Percentiles rank a stretch among this genome's conserved stretches.
Evolutionary conservation across 2,888 invertebrate genomes (phyloP).

Genomic region (Chymomyza caudatula): DNA sequence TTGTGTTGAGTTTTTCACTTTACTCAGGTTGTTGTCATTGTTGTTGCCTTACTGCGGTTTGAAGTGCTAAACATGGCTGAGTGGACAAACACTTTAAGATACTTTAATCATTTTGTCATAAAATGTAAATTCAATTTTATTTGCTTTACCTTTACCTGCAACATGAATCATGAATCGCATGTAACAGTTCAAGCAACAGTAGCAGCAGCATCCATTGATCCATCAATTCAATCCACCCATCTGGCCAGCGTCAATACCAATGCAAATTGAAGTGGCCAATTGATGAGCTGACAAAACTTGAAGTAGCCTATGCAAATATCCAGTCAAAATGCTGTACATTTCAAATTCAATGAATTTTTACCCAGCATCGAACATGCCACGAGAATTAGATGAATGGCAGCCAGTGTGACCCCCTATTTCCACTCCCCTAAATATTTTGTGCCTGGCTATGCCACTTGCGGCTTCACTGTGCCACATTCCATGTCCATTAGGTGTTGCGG

Average conservation of each 20-base stretch:
- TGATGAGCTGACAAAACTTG: conserved; percentile 26
- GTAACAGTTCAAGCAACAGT: conserved; percentile 7
- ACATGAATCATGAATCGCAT: conserved; percentile 58
- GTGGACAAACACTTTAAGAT: background rate
- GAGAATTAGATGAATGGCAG: conserved; percentile 58
- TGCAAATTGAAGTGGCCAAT: conserved; percentile 66
- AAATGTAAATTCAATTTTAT: background rate
- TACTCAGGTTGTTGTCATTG: conserved; percentile 16
- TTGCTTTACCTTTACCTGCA: background rate
- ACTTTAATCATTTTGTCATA: background rate
- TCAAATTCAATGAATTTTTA: conserved; percentile 76
- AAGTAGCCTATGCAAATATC: background rate
- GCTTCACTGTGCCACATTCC: conserved; percentile 46
- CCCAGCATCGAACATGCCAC: conserved; percentile 37
- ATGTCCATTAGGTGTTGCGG: conserved; percentile 23
- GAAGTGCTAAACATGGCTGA: background rate
- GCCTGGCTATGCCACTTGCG: conserved; percentile 34
- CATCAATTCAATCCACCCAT: background rate
- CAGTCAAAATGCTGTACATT: conserved; percentile 54
- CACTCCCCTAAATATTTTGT: too few relatives aligned
- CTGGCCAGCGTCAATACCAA: conserved; percentile 41
- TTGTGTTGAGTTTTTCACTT: conserved; percentile 42
- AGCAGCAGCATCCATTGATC: background rate
- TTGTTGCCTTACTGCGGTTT: background rate
- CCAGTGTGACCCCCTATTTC: too few relatives aligned